These are phyloP conservation scores for Liparis tanakae DNA, from an alignment of 2,797 vertebrate species.

Conservation along the genomic window DNA sequence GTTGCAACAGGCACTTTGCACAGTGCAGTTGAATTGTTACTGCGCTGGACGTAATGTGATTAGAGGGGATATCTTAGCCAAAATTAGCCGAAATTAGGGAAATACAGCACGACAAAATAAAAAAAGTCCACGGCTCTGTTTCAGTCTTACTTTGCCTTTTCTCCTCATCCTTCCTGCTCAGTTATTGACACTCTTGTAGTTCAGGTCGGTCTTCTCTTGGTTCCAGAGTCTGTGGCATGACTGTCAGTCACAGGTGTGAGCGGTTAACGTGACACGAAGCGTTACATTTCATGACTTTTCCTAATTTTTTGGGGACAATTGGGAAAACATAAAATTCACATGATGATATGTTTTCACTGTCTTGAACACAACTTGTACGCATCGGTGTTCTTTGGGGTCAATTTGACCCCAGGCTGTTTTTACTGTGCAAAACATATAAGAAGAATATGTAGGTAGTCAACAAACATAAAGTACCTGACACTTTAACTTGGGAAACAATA, in stretches of 20 bases:
- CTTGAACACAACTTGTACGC: too few relatives aligned
- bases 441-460: too few relatives aligned
- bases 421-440: too few relatives aligned
- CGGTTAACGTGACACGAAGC: slow-evolving; percentile 21
- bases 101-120: neutral
- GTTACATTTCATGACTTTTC: too few relatives aligned
- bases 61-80: neutral
- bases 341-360: too few relatives aligned
- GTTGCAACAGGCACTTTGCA: slow-evolving; percentile 5
- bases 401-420: too few relatives aligned
- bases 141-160: neutral
- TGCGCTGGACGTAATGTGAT: neutral
- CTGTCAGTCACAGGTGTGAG: slow-evolving; percentile 50
- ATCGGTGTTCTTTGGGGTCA: too few relatives aligned
- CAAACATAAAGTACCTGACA: too few relatives aligned
- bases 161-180: neutral
- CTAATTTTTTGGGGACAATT: too few relatives aligned
- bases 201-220: slow-evolving; percentile 10
- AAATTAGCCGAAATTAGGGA: slow-evolving; percentile 1
- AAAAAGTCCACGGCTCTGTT: neutral
- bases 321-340: too few relatives aligned
- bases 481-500: too few relatives aligned
- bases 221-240: slow-evolving; percentile 35
- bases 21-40: neutral
- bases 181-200: slow-evolving; percentile 2